These are phyloP conservation scores for Hymenopus coronatus DNA, from an alignment of 2,888 invertebrate genomes.

Conservation along the genomic window DNA sequence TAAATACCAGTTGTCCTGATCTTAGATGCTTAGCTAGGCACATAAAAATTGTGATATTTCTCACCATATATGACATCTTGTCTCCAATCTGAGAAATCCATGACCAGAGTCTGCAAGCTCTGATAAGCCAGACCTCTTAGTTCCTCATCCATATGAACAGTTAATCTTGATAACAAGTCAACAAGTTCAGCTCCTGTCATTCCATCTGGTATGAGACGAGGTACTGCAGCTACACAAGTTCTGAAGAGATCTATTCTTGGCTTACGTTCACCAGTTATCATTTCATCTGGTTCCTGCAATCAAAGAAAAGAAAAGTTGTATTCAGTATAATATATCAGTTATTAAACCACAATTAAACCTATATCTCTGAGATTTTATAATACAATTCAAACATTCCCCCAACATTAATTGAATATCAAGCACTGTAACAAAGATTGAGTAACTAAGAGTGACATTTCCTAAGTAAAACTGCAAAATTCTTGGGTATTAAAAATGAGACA, in stretches of 20 bases:
- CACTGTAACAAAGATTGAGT: not conserved
- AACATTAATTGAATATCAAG: not conserved
- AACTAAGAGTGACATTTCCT: not conserved
- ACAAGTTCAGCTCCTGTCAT: slow-evolving; percentile 94
- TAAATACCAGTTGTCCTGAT: too few relatives aligned
- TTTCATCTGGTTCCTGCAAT: slow-evolving; percentile 73
- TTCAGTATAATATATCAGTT: not conserved
- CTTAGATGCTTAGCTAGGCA: too few relatives aligned
- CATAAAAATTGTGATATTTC: not conserved
- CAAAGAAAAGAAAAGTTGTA: not conserved
- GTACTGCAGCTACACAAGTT: slow-evolving; percentile 98
- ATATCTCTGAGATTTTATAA: not conserved
- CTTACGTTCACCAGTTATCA: slow-evolving; percentile 93
- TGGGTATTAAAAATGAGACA: too few relatives aligned
- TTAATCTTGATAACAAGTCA: slow-evolving; percentile 88
- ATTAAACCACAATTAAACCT: not conserved
- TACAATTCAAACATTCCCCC: not conserved
- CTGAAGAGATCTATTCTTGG: slow-evolving; percentile 96
- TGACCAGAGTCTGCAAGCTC: slow-evolving; percentile 90
- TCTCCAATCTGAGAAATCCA: slow-evolving; percentile 96
- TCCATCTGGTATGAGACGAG: slow-evolving; percentile 94
- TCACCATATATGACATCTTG: slow-evolving; percentile 80
- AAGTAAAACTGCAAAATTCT: too few relatives aligned
- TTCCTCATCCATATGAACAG: slow-evolving; percentile 98
- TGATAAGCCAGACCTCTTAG: slow-evolving; percentile 89